phyloP scores from a whole-genome alignment of 1,140 invertebrate species.

The Drosophila ogumai region DNA sequence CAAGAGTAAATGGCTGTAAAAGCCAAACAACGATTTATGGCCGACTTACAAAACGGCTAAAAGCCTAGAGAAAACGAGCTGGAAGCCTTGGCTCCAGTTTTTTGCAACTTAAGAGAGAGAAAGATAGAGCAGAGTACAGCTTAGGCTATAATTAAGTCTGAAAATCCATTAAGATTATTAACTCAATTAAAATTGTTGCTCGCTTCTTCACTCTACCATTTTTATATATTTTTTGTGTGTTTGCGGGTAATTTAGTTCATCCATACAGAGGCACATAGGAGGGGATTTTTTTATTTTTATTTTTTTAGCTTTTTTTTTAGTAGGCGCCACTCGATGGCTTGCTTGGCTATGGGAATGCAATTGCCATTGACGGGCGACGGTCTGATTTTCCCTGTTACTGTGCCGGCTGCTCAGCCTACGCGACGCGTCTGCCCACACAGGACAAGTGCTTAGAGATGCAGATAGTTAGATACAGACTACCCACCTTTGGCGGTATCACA shows the following conservation, averaged over 20 bases:
- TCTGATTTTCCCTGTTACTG: slow-evolving; percentile 61
- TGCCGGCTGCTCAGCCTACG: slow-evolving; percentile 48
- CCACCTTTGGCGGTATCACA: slow-evolving; percentile 43
- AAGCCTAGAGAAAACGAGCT: slow-evolving; percentile 9
- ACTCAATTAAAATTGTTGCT: slow-evolving; percentile 68
- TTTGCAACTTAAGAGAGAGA: slow-evolving; percentile 6
- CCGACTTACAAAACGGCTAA: slow-evolving; percentile 12
- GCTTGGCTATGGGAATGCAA: slow-evolving; percentile 26
- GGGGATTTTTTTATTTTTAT: slow-evolving; percentile 1
- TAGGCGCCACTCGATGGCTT: slow-evolving; percentile 56
- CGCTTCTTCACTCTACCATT: slow-evolving; percentile 51
- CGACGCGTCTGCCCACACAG: slow-evolving; percentile 57
- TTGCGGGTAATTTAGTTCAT: slow-evolving; percentile 62
- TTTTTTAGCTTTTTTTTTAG: slow-evolving; percentile 8
- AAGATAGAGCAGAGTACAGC: slow-evolving; percentile 13
- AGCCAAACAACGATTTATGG: slow-evolving; percentile 4
- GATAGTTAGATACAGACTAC: slow-evolving; percentile 35
- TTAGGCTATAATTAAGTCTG: slow-evolving; percentile 63
- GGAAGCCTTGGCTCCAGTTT: slow-evolving; percentile 9
- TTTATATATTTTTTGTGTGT: slow-evolving; percentile 50
- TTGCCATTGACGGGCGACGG: slow-evolving; percentile 45
- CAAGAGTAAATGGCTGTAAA: background rate
- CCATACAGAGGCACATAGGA: slow-evolving; percentile 7
- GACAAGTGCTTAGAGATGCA: slow-evolving; percentile 65
- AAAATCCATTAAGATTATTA: slow-evolving; percentile 78